These are phyloP conservation scores for Nasonovia ribisnigri DNA, from an alignment of 2,888 invertebrate genomes.

Conservation along the genomic window DNA sequence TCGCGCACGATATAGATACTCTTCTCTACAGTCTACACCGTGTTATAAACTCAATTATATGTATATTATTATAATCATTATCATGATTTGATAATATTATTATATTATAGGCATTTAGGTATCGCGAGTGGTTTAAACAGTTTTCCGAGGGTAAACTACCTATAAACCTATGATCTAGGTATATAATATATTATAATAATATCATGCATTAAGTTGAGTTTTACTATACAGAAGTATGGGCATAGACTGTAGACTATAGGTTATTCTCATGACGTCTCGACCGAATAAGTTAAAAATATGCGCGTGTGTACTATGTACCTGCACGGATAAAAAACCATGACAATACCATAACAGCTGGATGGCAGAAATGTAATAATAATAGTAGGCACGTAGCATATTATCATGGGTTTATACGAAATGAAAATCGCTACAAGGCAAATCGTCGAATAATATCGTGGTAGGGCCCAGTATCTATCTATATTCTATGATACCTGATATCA, in stretches of 20 bases:
- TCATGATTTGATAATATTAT: no score
- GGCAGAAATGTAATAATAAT: neutral
- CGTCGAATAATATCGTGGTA: constrained; percentile 10
- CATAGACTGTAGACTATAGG: neutral
- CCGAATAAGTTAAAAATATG: neutral
- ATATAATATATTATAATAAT: no score
- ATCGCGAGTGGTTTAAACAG: neutral
- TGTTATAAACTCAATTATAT: neutral
- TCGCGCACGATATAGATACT: neutral
- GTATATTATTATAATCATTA: no score
- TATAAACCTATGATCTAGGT: neutral
- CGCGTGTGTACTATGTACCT: neutral
- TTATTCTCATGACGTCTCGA: neutral
- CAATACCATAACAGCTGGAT: neutral
- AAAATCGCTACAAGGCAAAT: neutral
- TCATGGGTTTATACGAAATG: neutral
- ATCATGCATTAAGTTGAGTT: no score
- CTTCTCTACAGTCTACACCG: neutral
- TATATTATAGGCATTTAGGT: no score
- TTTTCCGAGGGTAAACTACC: neutral
- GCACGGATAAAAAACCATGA: neutral
- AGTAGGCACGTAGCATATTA: neutral
- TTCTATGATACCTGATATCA: neutral
- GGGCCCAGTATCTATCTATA: neutral
- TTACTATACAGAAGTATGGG: no score